Conservation (phyloP, 2,797 vertebrate genomes). For the Melanotaenia boesemani region DNA sequence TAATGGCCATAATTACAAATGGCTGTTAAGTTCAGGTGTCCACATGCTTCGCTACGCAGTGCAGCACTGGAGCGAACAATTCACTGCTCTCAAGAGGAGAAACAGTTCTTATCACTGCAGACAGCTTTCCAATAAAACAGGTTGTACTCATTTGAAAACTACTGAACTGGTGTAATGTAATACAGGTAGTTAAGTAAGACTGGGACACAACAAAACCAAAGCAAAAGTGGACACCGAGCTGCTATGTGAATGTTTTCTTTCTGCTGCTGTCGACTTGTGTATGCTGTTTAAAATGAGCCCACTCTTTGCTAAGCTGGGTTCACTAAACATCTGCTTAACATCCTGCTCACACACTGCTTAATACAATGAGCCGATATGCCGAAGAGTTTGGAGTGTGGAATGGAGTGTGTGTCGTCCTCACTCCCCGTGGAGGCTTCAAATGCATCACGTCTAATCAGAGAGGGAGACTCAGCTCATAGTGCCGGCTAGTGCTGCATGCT, state of each 20-base stretch:
- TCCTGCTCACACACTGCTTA: constrained; percentile 61
- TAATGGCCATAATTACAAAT: background rate
- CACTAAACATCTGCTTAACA: constrained; percentile 74
- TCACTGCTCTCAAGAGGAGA: background rate
- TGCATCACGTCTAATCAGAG: constrained; percentile 70
- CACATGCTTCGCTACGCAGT: too few relatives aligned
- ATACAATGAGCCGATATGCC: constrained; percentile 66
- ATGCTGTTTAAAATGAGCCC: constrained; percentile 38
- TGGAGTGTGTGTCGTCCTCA: constrained; percentile 36
- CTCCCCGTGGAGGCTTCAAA: constrained; percentile 70
- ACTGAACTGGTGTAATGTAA: constrained; percentile 26
- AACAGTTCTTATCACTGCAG: background rate
- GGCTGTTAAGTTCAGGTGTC: background rate
- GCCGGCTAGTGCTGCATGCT: constrained; percentile 71
- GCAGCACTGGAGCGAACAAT: background rate
- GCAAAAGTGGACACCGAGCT: constrained; percentile 17
- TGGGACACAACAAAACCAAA: constrained; percentile 1
- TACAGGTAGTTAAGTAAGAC: constrained; percentile 22
- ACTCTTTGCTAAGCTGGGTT: constrained; percentile 50
- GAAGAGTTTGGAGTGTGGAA: constrained; percentile 38
- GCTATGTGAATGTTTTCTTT: constrained; percentile 19
- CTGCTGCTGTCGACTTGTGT: constrained; percentile 25
- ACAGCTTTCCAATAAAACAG: constrained; percentile 18
- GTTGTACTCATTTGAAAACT: constrained; percentile 29
- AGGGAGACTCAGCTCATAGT: constrained; percentile 51